A percentile compares a stretch with the other conserved stretches of the same genome.
phyloP scores from a whole-genome alignment of 2,888 invertebrate genomes.

The Aleiodes testaceus region DNA sequence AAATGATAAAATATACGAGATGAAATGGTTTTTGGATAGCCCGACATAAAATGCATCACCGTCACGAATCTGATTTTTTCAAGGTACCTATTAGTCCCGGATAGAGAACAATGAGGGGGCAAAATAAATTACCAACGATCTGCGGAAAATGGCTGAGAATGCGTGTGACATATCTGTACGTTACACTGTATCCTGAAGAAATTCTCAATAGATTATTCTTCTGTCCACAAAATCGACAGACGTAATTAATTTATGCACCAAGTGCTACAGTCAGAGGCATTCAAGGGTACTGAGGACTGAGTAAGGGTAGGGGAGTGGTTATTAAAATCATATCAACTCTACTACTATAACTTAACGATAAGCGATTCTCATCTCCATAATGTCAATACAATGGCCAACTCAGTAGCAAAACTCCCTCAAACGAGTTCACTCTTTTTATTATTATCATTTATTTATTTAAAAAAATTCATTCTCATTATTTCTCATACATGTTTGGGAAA shows the following conservation, averaged over 20 bases:
- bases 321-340: conserved; percentile 68
- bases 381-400: conserved; percentile 64
- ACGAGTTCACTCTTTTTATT: conserved; percentile 16
- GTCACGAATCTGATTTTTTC: conserved; percentile 39
- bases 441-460: conserved; percentile 15
- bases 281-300: no score
- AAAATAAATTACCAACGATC: conserved; percentile 2
- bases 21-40: conserved; percentile 5
- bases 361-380: conserved; percentile 66
- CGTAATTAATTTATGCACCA: conserved; percentile 41
- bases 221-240: not conserved
- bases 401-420: conserved; percentile 20
- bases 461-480: no score
- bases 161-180: conserved; percentile 8
- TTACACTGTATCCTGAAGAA: conserved; percentile 1
- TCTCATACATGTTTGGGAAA: conserved; percentile 8
- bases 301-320: conserved; percentile 48
- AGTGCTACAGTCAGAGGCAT: conserved; percentile 18
- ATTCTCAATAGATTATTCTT: not conserved
- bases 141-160: conserved; percentile 7
- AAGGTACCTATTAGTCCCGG: conserved; percentile 15
- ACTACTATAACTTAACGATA: conserved; percentile 48
- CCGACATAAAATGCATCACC: conserved; percentile 37
- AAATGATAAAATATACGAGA: not conserved
- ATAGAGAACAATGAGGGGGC: conserved; percentile 21